A percentile compares a stretch with the other conserved stretches of the same genome.
Evolutionary conservation across 2,113 vertebrate species (phyloP).

Genomic region (Petromus typicus): DNA sequence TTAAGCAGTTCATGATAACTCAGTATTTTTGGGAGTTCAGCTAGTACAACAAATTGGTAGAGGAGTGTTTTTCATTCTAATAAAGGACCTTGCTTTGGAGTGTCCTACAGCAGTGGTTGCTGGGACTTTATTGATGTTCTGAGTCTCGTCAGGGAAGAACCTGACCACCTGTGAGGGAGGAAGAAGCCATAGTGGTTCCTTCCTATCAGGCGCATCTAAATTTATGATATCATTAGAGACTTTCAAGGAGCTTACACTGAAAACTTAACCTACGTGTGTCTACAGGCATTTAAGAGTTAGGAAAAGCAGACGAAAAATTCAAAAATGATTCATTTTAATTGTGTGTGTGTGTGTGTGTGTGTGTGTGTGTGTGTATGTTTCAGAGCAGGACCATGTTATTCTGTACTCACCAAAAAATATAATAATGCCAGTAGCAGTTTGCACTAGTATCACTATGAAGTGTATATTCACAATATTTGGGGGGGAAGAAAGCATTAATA

Average conservation of each 20-base stretch:
- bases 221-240: too few relatives aligned
- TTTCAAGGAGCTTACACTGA: neutral
- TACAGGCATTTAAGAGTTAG: neutral
- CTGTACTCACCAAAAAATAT: neutral
- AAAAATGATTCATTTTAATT: neutral
- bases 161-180: neutral
- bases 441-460: neutral
- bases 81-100: neutral
- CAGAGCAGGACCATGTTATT: neutral
- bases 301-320: neutral
- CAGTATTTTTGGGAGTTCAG: neutral
- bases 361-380: too few relatives aligned
- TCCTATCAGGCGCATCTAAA: neutral
- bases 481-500: neutral
- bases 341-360: neutral
- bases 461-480: neutral
- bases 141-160: neutral
- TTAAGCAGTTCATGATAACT: neutral
- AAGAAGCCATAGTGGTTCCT: neutral
- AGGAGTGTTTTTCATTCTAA: neutral
- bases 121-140: neutral
- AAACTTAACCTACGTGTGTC: neutral
- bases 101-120: neutral
- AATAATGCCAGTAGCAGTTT: neutral
- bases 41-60: neutral